Percentiles rank a stretch among this genome's conserved stretches.
phyloP scores from a whole-genome alignment of 1,140 invertebrate species.

The Camponotus vicinus region DNA sequence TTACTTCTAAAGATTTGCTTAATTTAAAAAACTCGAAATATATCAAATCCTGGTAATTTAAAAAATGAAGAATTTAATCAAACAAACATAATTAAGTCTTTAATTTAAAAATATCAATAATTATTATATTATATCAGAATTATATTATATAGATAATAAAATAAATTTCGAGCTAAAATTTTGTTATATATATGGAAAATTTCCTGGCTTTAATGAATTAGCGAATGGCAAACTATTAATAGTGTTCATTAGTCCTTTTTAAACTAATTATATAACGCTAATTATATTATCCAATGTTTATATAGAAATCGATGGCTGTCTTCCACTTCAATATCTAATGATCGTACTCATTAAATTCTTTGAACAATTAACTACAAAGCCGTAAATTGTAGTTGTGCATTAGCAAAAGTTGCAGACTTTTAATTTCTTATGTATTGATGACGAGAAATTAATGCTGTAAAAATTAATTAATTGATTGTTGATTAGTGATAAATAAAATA shows the following conservation, averaged over 20 bases:
- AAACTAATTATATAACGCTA: slow-evolving; percentile 17
- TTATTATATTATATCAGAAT: not conserved
- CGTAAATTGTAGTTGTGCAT: slow-evolving; percentile 22
- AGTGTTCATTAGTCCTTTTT: not conserved
- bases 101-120: not conserved
- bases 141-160: not conserved
- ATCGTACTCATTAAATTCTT: not conserved
- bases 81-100: not conserved
- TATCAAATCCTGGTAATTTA: not conserved
- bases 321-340: not conserved
- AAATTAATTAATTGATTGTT: not conserved
- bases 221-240: not conserved
- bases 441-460: not conserved
- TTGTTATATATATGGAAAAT: not conserved
- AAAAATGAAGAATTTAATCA: too few relatives aligned
- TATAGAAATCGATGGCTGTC: slow-evolving; percentile 3
- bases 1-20: not conserved
- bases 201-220: not conserved
- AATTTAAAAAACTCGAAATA: not conserved
- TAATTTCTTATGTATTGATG: not conserved
- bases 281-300: slow-evolving; percentile 25
- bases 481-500: not conserved
- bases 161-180: too few relatives aligned
- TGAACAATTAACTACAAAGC: slow-evolving; percentile 17
- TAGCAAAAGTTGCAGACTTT: not conserved